These are phyloP conservation scores for Myanophis thanlyinensis DNA, from an alignment of 2,113 vertebrate genomes.

Conservation along the genomic window DNA sequence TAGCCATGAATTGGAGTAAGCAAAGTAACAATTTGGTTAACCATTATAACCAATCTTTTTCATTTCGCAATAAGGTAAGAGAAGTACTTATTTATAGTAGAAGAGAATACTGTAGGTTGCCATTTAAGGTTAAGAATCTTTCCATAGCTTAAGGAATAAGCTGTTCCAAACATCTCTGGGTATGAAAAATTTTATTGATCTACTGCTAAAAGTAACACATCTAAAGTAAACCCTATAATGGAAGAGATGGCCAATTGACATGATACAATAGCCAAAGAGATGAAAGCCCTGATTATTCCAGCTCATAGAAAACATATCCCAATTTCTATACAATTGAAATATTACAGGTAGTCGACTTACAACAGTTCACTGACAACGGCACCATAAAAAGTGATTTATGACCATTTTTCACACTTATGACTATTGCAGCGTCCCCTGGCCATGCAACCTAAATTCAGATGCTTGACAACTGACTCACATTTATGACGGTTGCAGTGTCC, in stretches of 20 bases:
- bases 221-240: neutral
- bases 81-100: neutral
- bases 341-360: too few relatives aligned
- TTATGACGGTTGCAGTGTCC: too few relatives aligned
- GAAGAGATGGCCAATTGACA: neutral
- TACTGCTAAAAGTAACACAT: neutral
- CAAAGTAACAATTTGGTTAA: neutral
- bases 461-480: too few relatives aligned
- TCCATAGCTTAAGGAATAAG: neutral
- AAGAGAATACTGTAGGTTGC: neutral
- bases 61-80: neutral
- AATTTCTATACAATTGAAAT: neutral
- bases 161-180: neutral
- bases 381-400: too few relatives aligned
- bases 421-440: too few relatives aligned
- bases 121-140: neutral
- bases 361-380: too few relatives aligned
- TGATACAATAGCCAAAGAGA: neutral
- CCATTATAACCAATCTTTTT: neutral
- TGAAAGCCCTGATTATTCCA: neutral
- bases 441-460: too few relatives aligned
- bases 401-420: too few relatives aligned
- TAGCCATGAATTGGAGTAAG: neutral
- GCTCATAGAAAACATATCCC: slow-evolving; percentile 2
- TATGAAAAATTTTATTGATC: neutral